Conservation (phyloP, 2,113 vertebrate species). For the Gymnorhina tibicen region DNA sequence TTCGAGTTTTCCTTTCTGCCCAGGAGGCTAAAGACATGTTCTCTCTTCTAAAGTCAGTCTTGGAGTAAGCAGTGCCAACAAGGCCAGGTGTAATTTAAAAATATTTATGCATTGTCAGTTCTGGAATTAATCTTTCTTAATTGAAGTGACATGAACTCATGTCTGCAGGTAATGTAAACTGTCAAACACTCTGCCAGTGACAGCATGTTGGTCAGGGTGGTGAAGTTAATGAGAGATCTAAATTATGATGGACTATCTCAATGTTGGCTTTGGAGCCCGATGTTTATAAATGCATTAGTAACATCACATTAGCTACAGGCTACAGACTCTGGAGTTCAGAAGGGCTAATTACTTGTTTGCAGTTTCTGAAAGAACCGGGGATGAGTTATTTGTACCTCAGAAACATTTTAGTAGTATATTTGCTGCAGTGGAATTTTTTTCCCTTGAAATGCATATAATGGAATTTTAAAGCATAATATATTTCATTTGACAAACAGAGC, state of each 20-base stretch:
- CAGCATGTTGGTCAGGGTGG: slow-evolving; percentile 56
- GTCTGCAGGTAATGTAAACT: slow-evolving; percentile 70
- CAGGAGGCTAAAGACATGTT: slow-evolving; percentile 52
- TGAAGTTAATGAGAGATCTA: slow-evolving; percentile 63
- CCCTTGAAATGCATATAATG: neutral
- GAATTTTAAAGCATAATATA: neutral
- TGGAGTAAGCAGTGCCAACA: slow-evolving; percentile 52
- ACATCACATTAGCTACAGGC: slow-evolving; percentile 42
- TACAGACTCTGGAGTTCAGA: slow-evolving; percentile 18
- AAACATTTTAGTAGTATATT: neutral
- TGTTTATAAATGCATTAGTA: slow-evolving; percentile 63
- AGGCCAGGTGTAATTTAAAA: slow-evolving; percentile 66
- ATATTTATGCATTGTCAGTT: slow-evolving; percentile 69
- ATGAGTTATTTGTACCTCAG: neutral
- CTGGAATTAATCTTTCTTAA: slow-evolving; percentile 69
- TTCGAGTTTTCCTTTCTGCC: slow-evolving; percentile 46
- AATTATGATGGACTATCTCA: slow-evolving; percentile 56
- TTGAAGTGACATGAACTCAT: slow-evolving; percentile 59
- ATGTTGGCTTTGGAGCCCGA: slow-evolving; percentile 41
- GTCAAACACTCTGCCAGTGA: slow-evolving; percentile 61
- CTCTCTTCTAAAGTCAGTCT: neutral
- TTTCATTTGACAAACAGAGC: neutral
- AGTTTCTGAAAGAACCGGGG: neutral
- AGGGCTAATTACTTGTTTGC: slow-evolving; percentile 41
- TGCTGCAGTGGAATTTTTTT: neutral